Percentiles rank a stretch among this genome's conserved stretches.
Evolutionary conservation across 37 sponge, comb jelly and placozoan species (phyloP).

Genomic region (Hormiphora californensis): DNA sequence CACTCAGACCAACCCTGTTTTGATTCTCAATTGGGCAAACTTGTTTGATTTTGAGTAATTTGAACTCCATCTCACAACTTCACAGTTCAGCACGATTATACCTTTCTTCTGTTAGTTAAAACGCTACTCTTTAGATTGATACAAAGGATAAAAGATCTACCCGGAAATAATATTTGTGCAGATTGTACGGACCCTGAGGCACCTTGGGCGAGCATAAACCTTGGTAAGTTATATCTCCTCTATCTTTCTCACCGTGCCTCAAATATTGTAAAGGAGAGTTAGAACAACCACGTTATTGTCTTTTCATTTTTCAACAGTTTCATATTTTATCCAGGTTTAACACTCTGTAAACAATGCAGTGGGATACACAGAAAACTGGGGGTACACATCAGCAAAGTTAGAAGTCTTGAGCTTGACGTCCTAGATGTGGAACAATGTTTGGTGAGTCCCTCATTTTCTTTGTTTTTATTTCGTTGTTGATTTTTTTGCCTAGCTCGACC

Average conservation of each 20-base stretch:
- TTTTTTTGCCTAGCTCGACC: too few species aligned
- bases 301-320: neutral
- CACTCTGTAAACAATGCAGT: neutral
- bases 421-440: conserved; percentile 20
- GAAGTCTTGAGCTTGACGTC: conserved; percentile 3
- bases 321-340: neutral
- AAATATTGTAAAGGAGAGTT: neutral
- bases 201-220: conserved; percentile 38
- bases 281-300: neutral
- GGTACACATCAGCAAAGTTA: conserved; percentile 45
- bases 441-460: neutral
- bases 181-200: neutral
- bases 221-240: neutral
- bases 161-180: conserved; percentile 24
- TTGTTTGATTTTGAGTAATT: too few species aligned
- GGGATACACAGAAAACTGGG: conserved; percentile 32
- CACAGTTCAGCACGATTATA: too few species aligned
- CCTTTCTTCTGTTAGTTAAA: too few species aligned
- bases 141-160: neutral
- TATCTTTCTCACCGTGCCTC: neutral
- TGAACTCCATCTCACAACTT: too few species aligned
- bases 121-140: neutral
- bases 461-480: too few species aligned
- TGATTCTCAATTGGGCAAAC: too few species aligned
- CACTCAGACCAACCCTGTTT: too few species aligned